These are phyloP conservation scores for Coptotermes formosanus DNA, from an alignment of 1,140 invertebrate species.

Conservation along the genomic window DNA sequence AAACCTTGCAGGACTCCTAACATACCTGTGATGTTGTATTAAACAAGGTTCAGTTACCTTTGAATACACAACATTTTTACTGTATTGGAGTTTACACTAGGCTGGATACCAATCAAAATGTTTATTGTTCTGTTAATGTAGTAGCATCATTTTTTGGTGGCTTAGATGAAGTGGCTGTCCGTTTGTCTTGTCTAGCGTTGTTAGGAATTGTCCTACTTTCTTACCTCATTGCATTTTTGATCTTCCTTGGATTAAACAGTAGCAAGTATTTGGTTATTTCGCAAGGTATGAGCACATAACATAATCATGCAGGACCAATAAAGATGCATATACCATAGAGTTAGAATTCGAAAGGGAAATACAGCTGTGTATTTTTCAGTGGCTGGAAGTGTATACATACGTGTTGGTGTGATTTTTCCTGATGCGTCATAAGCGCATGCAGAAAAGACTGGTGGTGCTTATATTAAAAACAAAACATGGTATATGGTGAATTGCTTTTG, in stretches of 20 bases:
- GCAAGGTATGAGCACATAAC: not conserved
- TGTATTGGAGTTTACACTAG: not conserved
- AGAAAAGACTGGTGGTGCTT: slow-evolving; percentile 8
- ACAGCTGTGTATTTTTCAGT: not conserved
- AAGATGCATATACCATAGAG: not conserved
- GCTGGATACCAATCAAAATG: slow-evolving; percentile 1
- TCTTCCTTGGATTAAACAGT: not conserved
- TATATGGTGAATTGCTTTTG: slow-evolving; percentile 19
- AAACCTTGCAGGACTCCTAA: not conserved
- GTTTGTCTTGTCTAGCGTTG: not conserved
- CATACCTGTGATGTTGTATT: slow-evolving; percentile 3
- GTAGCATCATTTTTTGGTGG: not conserved
- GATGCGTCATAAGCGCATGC: not conserved
- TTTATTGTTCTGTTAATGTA: not conserved
- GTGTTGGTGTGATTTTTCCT: slow-evolving; percentile 20
- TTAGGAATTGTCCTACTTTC: not conserved
- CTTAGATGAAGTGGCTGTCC: slow-evolving; percentile 9
- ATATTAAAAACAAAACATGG: not conserved
- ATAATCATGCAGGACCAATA: slow-evolving; percentile 21
- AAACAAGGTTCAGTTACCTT: slow-evolving; percentile 7
- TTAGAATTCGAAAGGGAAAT: not conserved
- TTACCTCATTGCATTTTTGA: not conserved
- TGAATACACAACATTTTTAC: not conserved
- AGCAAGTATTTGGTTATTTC: not conserved
- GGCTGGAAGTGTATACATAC: slow-evolving; percentile 11